These are phyloP conservation scores for Sarcophaga peregrina DNA, from an alignment of 1,140 invertebrate species.

Conservation along the genomic window DNA sequence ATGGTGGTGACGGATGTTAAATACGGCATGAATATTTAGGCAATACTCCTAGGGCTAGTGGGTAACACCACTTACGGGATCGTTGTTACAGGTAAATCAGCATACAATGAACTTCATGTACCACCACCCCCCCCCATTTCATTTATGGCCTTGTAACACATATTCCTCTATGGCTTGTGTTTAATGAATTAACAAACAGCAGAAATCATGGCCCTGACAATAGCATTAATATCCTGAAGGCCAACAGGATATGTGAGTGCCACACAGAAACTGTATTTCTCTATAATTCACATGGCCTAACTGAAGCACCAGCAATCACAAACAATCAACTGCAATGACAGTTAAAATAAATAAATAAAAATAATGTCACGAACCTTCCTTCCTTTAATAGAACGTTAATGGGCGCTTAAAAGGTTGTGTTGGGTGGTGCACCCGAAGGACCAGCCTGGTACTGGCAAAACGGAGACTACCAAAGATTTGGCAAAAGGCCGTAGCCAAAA, in stretches of 20 bases:
- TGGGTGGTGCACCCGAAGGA: slow-evolving; percentile 90
- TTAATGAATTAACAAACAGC: slow-evolving; percentile 47
- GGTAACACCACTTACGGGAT: slow-evolving; percentile 88
- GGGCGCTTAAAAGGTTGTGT: slow-evolving; percentile 84
- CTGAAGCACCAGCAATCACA: too few relatives aligned
- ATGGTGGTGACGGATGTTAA: slow-evolving; percentile 77
- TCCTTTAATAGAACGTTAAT: slow-evolving; percentile 76
- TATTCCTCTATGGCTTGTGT: slow-evolving; percentile 47
- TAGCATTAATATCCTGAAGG: neutral
- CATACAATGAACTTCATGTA: neutral
- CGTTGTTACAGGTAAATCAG: slow-evolving; percentile 79
- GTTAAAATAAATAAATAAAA: neutral
- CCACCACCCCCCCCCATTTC: neutral
- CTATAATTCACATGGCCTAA: neutral
- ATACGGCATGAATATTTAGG: slow-evolving; percentile 94
- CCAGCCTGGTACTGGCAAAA: slow-evolving; percentile 94
- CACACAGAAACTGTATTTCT: neutral
- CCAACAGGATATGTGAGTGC: neutral
- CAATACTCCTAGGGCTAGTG: slow-evolving; percentile 82
- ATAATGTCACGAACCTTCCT: neutral
- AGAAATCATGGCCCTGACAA: slow-evolving; percentile 26
- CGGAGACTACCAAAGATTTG: slow-evolving; percentile 90
- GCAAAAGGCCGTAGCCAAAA: slow-evolving; percentile 80
- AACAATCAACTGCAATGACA: neutral
- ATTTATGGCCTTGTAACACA: neutral